Base-by-base conservation (phyloP, 2,113 vertebrate genomes). In the Salvelinus fontinalis region DNA sequence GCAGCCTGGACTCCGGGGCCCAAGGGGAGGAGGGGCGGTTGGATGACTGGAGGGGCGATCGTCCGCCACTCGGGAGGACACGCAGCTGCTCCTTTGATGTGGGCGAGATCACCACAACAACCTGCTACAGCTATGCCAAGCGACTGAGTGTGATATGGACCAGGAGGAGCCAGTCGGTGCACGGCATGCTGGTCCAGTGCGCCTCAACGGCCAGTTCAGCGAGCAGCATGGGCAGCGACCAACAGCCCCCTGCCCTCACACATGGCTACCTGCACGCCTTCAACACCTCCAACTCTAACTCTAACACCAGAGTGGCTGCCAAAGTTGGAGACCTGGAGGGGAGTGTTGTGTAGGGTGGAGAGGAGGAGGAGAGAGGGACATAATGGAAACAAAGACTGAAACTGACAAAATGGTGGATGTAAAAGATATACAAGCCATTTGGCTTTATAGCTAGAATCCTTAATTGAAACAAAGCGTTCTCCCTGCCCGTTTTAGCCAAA, bases 31-130 rank as follows among this genome's bases (percentile, higher is more conserved):
- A 1, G 31, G 39, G 20, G 7, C n/a, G 13, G 9, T 3, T 49
- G 68, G 49, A 9, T 1, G 22, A 70, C 34, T 49, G 68, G 68
- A 49, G 11, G 26, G 65, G 26, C 24, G 12, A 27, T 13, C 22
- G 65, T n/a, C 39, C 9, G 0, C 39, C 68, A n/a, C 44, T 70
- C 16, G 81, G 87, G 16, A 82, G 93, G 66, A 92, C 92, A 67
- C 92, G 94, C 59, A 95, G 94, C 86, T 93, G 88, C 75, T 94
- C 94, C 2, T 83, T 95, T 70, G 94, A 95, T 84, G 91, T 94
- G 91, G 93, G 94, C 0, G 92, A 93, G 31, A 88, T 90, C 44
- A 83, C 89, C 48, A 13, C 44, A 0, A 86, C 88, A 0, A 87
- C 92, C 62, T 95, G 93, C 89, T 93, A 93, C 0, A 88, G 90